Evolutionary conservation across 2,797 vertebrate species (phyloP).

Genomic region (Rallus crepitans): DNA sequence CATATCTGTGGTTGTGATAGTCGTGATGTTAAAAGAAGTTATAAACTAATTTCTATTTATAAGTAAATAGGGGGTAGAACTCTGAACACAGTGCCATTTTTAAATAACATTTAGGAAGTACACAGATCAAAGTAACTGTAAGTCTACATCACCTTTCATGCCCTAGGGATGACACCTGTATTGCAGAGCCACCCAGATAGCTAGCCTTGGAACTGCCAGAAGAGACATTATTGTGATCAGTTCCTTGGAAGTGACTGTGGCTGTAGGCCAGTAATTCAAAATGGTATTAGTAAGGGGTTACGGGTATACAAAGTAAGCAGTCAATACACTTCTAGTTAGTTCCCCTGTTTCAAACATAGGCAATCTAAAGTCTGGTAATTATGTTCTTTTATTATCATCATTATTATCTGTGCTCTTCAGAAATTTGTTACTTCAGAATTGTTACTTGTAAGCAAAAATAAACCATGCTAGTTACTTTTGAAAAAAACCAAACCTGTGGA

Average conservation of each 20-base stretch:
- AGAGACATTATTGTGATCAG: not conserved
- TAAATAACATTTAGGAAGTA: not conserved
- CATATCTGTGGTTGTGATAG: not conserved
- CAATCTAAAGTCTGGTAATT: not conserved
- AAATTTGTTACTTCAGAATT: not conserved
- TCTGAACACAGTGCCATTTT: not conserved
- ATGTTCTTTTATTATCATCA: not conserved
- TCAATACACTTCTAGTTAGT: not conserved
- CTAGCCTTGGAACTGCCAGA: not conserved
- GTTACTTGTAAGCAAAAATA: not conserved
- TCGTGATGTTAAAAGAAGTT: too few relatives aligned
- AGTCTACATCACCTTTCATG: not conserved
- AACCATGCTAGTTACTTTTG: not conserved
- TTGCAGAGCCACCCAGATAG: not conserved
- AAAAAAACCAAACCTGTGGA: not conserved
- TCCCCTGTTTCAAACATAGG: not conserved
- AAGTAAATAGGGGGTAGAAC: not conserved
- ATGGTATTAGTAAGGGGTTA: not conserved
- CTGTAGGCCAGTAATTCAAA: not conserved
- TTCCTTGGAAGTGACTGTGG: not conserved
- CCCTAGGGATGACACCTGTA: not conserved
- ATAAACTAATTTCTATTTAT: too few relatives aligned
- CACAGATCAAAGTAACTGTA: not conserved
- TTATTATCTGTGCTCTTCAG: not conserved
- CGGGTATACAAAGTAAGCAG: not conserved